Conservation (phyloP, 2,888 invertebrate genomes). For the Uloborus plumipes region DNA sequence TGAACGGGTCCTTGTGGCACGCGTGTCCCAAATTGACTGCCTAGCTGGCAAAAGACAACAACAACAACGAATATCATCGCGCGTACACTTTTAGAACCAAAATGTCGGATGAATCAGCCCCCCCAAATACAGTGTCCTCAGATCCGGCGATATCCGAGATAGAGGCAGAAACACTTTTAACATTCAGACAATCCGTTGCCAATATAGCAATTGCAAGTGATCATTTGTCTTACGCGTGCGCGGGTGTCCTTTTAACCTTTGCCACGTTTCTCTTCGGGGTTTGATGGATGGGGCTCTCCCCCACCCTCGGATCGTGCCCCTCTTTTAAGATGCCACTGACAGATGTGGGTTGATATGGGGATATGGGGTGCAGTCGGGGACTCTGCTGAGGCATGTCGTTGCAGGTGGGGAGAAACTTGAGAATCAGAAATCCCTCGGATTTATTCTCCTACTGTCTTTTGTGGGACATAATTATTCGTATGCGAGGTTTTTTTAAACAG, state of each 20-base stretch:
- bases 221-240: slow-evolving; percentile 48
- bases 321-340: slow-evolving; percentile 41
- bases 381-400: slow-evolving; percentile 1
- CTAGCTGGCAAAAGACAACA: too few species aligned
- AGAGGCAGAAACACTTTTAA: too few species aligned
- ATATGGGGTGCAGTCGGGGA: not conserved
- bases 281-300: slow-evolving; percentile 34
- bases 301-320: not conserved
- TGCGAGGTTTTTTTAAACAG: too few species aligned
- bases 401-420: slow-evolving; percentile 17
- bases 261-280: slow-evolving; percentile 32
- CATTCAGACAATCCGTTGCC: not conserved
- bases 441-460: not conserved
- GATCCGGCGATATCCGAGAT: too few species aligned
- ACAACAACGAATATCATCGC: too few species aligned
- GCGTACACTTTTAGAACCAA: too few species aligned
- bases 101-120: too few species aligned
- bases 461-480: not conserved
- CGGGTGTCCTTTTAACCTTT: slow-evolving; percentile 38
- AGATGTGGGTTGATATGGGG: slow-evolving; percentile 33
- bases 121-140: too few species aligned
- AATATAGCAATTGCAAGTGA: slow-evolving; percentile 35
- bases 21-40: too few species aligned
- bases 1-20: too few species aligned
- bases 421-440: not conserved